Evolutionary conservation across 2,113 vertebrate genomes (phyloP), one percentile per base, ranked within the genome.

Genomic region (Sinocyclocheilus rhinocerous): DNA sequence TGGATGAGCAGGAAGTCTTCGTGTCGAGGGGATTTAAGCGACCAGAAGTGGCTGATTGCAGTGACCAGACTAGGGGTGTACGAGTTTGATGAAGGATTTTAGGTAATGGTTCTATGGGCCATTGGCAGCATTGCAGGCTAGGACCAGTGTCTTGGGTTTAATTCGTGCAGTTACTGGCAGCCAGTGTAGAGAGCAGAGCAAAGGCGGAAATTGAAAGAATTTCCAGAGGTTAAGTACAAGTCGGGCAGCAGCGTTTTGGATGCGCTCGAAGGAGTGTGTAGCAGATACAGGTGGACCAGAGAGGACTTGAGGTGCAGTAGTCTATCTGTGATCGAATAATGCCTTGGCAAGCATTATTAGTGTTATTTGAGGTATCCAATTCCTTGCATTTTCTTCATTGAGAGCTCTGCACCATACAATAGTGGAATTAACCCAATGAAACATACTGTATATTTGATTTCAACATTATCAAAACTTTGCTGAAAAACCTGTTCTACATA

Each of bases 211-310:
- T 69, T 82, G 42, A 29, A 63, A 69, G 80, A 82, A 82, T 82
- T 82, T 69, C 63, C 80, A 69, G 80, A 82, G 80, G 63, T 82
- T 82, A 82, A 69, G 69, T 50, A 82, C 80, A 82, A 82, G 63
- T 82, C 16, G 42, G 50, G 63, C 63, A 42, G 45, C 42, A 76
- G 75, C 24, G 29, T 76, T 76, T 11, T 55, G 48, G 75, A 76
- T 52, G n/a, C 24, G 15, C 75, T 82, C 63, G 45, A 45, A 67
- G 80, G 42, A 67, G 10, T 45, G 45, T 45, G 36, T 13, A 67
- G 24, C 61, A 82, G 63, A 69, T 82, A 63, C 78, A 81, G 78
- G 59, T 45, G 59, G 59, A 81, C 36, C 78, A 65, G 57, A 63
- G 57, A 65, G 7, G 75, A 4, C 75, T 6, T 33, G 57, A 81